Evolutionary conservation across 64 coral and sea anemone species (phyloP).

Genomic region (Dendronephthya gigantea): DNA sequence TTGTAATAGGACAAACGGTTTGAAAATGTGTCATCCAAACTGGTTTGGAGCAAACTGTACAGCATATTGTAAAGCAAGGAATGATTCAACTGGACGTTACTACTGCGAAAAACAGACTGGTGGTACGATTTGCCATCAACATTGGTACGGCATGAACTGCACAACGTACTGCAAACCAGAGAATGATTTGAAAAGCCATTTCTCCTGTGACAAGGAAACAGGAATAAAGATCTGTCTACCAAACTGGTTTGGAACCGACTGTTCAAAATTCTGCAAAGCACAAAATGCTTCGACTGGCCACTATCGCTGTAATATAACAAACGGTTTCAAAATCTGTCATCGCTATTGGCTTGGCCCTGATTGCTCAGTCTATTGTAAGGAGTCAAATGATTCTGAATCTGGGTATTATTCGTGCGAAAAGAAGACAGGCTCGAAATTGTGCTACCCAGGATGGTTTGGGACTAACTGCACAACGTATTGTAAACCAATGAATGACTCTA

Average conservation of each 20-base stretch:
- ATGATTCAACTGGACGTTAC: background rate
- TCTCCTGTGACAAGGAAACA: background rate
- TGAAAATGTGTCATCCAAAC: background rate
- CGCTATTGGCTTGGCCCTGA: background rate
- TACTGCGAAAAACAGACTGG: background rate
- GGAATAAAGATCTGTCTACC: background rate
- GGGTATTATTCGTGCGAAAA: background rate
- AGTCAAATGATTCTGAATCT: background rate
- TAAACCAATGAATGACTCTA: background rate
- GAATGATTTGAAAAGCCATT: background rate
- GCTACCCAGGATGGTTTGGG: background rate
- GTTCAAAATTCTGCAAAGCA: slow-evolving; percentile 4
- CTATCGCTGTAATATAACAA: background rate
- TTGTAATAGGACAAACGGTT: background rate
- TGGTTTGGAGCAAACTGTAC: background rate
- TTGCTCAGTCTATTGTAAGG: background rate
- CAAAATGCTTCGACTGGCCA: background rate
- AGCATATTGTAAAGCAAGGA: background rate
- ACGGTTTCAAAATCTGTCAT: background rate
- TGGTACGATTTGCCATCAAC: background rate
- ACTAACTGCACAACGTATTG: background rate
- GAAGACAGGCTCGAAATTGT: background rate
- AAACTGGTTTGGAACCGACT: slow-evolving; percentile 16
- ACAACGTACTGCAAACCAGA: background rate
- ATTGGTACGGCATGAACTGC: background rate